A percentile compares a stretch with the other conserved stretches of the same genome.
These are phyloP conservation scores for Pandemis heparana DNA, from an alignment of 2,888 invertebrate genomes.

Conservation along the genomic window DNA sequence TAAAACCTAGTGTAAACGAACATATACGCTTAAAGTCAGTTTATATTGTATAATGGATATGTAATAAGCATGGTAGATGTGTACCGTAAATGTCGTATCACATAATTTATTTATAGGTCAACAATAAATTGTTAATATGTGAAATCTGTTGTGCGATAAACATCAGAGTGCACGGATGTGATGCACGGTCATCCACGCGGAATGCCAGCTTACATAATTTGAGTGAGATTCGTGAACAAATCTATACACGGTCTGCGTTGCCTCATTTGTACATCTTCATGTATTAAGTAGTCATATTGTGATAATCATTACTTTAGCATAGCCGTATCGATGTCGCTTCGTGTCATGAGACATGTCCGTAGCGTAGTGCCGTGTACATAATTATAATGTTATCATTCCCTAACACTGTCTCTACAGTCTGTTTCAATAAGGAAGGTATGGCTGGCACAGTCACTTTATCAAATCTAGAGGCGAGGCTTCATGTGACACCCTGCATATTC, in stretches of 20 bases:
- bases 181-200: conserved; percentile 40
- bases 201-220: conserved; percentile 49
- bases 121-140: conserved; percentile 41
- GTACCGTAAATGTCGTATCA: conserved; percentile 28
- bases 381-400: conserved; percentile 29
- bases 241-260: conserved; percentile 57
- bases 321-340: conserved; percentile 61
- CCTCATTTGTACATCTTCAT: conserved; percentile 65
- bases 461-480: too few species aligned
- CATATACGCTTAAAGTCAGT: conserved; percentile 34
- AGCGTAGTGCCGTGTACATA: conserved; percentile 39
- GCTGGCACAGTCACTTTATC: too few species aligned
- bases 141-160: conserved; percentile 42
- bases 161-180: conserved; percentile 41
- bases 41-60: conserved; percentile 22
- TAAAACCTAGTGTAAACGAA: conserved; percentile 32
- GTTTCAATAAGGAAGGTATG: too few species aligned
- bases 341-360: conserved; percentile 50
- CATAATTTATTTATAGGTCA: conserved; percentile 42
- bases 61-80: conserved; percentile 19
- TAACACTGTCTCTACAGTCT: conserved; percentile 37
- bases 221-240: conserved; percentile 51
- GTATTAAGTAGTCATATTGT: conserved; percentile 74
- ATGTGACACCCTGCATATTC: too few species aligned
- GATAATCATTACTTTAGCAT: conserved; percentile 70